Percentiles rank a stretch among this genome's conserved stretches.
Evolutionary conservation across 2,797 vertebrate genomes (phyloP).

Genomic region (Tauraco hartlaubi): DNA sequence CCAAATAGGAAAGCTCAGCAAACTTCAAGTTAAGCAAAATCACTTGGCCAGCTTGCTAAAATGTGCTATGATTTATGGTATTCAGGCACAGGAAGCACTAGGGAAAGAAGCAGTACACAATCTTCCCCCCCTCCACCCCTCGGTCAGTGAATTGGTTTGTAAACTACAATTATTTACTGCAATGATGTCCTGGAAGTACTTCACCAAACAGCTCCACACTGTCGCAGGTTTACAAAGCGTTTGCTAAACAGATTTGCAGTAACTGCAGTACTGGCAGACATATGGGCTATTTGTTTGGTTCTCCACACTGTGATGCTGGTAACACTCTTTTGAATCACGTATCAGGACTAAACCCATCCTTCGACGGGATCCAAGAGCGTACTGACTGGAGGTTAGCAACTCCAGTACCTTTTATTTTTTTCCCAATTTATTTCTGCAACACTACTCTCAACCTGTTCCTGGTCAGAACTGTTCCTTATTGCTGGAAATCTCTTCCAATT

Average conservation of each 20-base stretch:
- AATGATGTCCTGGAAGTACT: not conserved
- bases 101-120: not conserved
- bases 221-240: not conserved
- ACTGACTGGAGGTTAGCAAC: not conserved
- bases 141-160: not conserved
- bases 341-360: not conserved
- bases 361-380: fast-evolving
- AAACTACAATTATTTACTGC: not conserved
- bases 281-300: not conserved
- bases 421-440: not conserved
- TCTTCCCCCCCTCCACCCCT: too few relatives aligned
- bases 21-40: not conserved
- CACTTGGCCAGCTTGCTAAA: not conserved
- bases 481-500: not conserved
- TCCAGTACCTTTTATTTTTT: not conserved
- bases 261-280: not conserved
- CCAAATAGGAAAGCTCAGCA: not conserved
- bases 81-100: not conserved
- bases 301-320: not conserved
- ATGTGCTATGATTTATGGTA: not conserved
- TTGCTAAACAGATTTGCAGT: not conserved
- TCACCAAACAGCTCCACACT: not conserved
- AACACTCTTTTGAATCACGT: not conserved
- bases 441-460: not conserved
- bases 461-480: not conserved